Conservation (phyloP, 2,113 vertebrate genomes). For the Dasyornis broadbenti region DNA sequence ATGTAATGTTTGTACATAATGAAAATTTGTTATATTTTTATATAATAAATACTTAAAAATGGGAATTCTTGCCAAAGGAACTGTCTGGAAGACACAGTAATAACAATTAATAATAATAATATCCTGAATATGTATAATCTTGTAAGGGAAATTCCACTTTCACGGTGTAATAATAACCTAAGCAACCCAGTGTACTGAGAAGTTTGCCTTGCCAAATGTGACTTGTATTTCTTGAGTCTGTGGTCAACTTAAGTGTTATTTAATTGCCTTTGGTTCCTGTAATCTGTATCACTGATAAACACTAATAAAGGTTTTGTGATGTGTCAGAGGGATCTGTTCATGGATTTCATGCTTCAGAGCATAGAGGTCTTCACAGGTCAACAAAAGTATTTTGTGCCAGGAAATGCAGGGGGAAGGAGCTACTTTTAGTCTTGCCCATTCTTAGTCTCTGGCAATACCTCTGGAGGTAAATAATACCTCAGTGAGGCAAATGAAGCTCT, state of each 20-base stretch:
- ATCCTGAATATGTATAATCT: conserved; percentile 60
- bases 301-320: conserved; percentile 82
- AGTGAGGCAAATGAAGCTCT: neutral
- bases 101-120: conserved; percentile 41
- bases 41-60: conserved; percentile 76
- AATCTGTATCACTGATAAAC: conserved; percentile 77
- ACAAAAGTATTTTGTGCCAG: neutral
- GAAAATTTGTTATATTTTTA: conserved; percentile 83
- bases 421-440: neutral
- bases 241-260: conserved; percentile 77
- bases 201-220: conserved; percentile 77
- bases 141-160: conserved; percentile 72
- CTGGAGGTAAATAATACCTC: too few relatives aligned
- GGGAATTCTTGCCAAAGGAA: conserved; percentile 79
- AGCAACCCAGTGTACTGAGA: conserved; percentile 67
- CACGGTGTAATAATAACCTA: conserved; percentile 50
- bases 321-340: conserved; percentile 64
- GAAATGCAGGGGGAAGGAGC: neutral
- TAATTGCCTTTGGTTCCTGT: conserved; percentile 78
- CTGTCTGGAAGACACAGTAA: conserved; percentile 71
- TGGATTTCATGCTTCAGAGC: neutral
- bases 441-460: neutral
- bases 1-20: conserved; percentile 85
- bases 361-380: neutral
- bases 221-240: conserved; percentile 77